Conservation (phyloP, 2,113 vertebrate species). For the Chaenogobius annularis region DNA sequence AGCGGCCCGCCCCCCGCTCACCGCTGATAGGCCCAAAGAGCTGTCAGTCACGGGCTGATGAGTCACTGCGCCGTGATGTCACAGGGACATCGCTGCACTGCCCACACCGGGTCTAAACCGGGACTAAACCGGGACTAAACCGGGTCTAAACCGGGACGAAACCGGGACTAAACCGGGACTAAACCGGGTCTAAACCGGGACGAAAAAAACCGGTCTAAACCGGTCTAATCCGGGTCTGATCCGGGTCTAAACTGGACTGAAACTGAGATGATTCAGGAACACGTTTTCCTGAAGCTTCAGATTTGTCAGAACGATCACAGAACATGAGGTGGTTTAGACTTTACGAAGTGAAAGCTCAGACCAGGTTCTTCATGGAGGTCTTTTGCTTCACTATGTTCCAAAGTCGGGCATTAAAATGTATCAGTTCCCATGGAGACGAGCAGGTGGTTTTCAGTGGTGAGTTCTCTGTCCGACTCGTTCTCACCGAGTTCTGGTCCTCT, state of each 20-base stretch:
- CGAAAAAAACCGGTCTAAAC: background rate
- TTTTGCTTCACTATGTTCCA: too few species aligned
- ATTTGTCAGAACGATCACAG: too few species aligned
- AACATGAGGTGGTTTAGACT: too few species aligned
- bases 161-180: background rate
- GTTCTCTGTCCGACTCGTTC: too few species aligned
- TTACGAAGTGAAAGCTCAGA: too few species aligned
- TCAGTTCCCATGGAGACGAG: too few species aligned
- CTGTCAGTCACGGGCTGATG: conserved; percentile 59
- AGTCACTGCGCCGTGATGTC: conserved; percentile 44
- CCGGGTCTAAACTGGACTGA: background rate
- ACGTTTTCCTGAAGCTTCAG: too few species aligned
- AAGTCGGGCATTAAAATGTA: too few species aligned
- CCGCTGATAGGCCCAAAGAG: conserved; percentile 44
- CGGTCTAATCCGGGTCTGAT: too few species aligned
- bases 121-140: background rate
- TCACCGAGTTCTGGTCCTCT: too few species aligned
- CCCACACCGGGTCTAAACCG: background rate
- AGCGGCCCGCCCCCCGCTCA: conserved; percentile 56
- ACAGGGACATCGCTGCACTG: background rate
- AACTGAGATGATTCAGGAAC: background rate
- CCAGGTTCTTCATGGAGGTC: too few species aligned
- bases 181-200: background rate
- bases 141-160: background rate
- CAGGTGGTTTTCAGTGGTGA: too few species aligned